A percentile compares a stretch with the other conserved stretches of the same genome.
These are phyloP conservation scores for Apodemia mormo DNA, from an alignment of 2,888 invertebrate genomes.

Conservation along the genomic window DNA sequence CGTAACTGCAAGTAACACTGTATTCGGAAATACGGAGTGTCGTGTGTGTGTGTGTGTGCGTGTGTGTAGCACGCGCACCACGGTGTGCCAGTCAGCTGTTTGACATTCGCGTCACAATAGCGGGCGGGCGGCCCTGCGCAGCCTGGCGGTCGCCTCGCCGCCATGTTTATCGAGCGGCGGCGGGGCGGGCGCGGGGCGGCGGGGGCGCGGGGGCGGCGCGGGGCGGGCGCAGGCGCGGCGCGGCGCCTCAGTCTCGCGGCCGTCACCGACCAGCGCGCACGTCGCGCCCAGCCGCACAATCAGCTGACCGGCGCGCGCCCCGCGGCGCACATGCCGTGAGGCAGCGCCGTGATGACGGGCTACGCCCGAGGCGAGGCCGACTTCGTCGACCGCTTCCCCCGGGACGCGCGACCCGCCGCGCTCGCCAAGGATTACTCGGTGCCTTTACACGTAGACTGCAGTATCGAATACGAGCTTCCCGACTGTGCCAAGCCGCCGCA, in stretches of 20 bases:
- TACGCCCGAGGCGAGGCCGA: conserved; percentile 76
- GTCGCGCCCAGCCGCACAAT: conserved; percentile 62
- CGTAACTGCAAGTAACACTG: conserved; percentile 7
- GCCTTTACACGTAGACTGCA: conserved; percentile 94
- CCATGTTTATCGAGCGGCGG: conserved; percentile 60
- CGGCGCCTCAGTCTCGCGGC: conserved; percentile 61
- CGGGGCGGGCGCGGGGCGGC: conserved; percentile 37
- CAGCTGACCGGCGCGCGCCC: conserved; percentile 75
- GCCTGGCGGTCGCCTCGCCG: conserved; percentile 38
- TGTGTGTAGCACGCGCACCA: background rate
- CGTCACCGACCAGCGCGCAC: conserved; percentile 59
- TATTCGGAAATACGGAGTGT: background rate
- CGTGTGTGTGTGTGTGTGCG: background rate
- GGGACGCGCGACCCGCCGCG: conserved; percentile 73
- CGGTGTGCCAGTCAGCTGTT: conserved; percentile 65
- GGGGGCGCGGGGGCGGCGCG: conserved; percentile 41
- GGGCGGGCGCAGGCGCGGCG: conserved; percentile 50
- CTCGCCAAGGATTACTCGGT: conserved; percentile 90
- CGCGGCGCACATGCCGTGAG: conserved; percentile 78
- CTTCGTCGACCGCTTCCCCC: conserved; percentile 73
- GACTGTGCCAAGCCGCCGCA: conserved; percentile 94
- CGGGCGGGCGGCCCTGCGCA: conserved; percentile 37
- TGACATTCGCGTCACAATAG: conserved; percentile 55
- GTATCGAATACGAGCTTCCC: conserved; percentile 94
- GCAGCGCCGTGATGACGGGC: conserved; percentile 76